Conservation (phyloP, 1,140 invertebrate species). For the Agraylea sexmaculata region DNA sequence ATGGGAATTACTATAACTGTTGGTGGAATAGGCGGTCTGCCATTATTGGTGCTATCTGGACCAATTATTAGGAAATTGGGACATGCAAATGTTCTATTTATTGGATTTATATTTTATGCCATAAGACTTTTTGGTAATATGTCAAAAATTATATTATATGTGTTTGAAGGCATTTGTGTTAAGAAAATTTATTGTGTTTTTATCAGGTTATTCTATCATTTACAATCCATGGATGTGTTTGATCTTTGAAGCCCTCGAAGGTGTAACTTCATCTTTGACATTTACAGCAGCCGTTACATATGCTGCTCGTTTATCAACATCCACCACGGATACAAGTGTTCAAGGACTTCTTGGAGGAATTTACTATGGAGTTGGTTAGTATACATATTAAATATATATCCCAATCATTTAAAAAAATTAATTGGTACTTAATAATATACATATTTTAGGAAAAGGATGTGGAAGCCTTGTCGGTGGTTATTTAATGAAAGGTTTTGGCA, state of each 20-base stretch:
- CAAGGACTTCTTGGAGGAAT: slow-evolving; percentile 71
- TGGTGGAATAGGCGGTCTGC: slow-evolving; percentile 63
- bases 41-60: slow-evolving; percentile 63
- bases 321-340: slow-evolving; percentile 69
- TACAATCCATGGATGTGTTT: slow-evolving; percentile 70
- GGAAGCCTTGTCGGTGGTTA: slow-evolving; percentile 68
- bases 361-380: slow-evolving; percentile 67
- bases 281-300: slow-evolving; percentile 76
- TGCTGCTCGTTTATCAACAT: slow-evolving; percentile 63
- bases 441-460: slow-evolving; percentile 54
- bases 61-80: slow-evolving; percentile 67
- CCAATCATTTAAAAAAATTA: neutral
- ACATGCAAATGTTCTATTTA: slow-evolving; percentile 70
- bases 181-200: slow-evolving; percentile 2
- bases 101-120: slow-evolving; percentile 66
- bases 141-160: slow-evolving; percentile 6
- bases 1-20: slow-evolving; percentile 78
- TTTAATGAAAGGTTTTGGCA: slow-evolving; percentile 61
- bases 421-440: neutral
- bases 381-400: slow-evolving; percentile 3
- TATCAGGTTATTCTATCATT: slow-evolving; percentile 65
- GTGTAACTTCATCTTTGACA: slow-evolving; percentile 69
- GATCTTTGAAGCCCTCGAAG: slow-evolving; percentile 73
- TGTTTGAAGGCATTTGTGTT: neutral
- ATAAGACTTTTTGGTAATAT: slow-evolving; percentile 56